phyloP scores from a whole-genome alignment of 2,888 invertebrate species.

The Lingula anatina region DNA sequence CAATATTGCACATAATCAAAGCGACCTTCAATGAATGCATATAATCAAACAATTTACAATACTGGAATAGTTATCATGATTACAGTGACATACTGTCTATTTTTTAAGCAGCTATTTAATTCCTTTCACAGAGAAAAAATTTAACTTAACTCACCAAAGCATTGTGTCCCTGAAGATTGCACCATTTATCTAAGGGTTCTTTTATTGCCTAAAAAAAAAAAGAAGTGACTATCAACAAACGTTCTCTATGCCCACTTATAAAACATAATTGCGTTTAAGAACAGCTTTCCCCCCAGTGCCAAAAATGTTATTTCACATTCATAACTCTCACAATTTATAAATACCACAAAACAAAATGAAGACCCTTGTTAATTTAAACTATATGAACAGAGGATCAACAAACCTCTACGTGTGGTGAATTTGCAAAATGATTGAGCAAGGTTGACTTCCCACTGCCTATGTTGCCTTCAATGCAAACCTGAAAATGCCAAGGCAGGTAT shows the following conservation, averaged over 20 bases:
- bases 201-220: slow-evolving; percentile 20
- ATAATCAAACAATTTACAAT: too few species aligned
- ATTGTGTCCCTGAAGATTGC: slow-evolving; percentile 30
- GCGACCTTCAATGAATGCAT: too few species aligned
- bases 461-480: slow-evolving; percentile 40
- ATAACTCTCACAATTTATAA: background rate
- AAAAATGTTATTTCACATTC: background rate
- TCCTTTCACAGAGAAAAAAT: background rate
- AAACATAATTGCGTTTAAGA: background rate
- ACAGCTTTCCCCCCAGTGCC: background rate
- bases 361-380: background rate
- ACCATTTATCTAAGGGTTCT: slow-evolving; percentile 34
- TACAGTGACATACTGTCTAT: too few species aligned
- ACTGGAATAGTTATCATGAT: too few species aligned
- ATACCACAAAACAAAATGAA: background rate
- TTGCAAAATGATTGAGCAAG: slow-evolving; percentile 24
- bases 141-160: slow-evolving; percentile 16
- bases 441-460: slow-evolving; percentile 37
- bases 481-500: too few species aligned
- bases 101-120: background rate
- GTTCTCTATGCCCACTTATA: too few species aligned
- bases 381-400: background rate
- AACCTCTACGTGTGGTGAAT: slow-evolving; percentile 23
- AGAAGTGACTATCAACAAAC: too few species aligned
- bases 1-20: background rate